Percentiles rank a stretch among this genome's conserved stretches.
phyloP scores from a whole-genome alignment of 2,113 vertebrate genomes.

The Microtus ochrogaster region DNA sequence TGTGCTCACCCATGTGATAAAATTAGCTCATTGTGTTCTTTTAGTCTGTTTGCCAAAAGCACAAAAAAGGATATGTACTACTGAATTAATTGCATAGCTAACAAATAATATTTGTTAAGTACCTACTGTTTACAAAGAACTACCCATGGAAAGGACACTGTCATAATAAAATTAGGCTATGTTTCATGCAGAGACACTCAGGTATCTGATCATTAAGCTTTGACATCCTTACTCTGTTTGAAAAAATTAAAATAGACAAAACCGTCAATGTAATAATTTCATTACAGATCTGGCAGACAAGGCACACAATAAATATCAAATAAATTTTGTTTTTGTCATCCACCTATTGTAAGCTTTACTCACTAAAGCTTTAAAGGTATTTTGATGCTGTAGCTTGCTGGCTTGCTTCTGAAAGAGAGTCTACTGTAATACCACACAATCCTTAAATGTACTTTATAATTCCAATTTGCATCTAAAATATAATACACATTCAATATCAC shows the following conservation, averaged over 20 bases:
- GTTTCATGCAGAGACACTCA: background rate
- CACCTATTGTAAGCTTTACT: background rate
- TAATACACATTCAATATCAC: background rate
- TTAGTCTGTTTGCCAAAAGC: conserved; percentile 48
- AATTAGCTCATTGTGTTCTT: conserved; percentile 72
- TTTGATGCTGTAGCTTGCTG: background rate
- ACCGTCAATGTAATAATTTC: background rate
- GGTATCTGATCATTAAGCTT: background rate
- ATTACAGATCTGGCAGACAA: background rate
- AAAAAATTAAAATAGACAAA: conserved; percentile 23
- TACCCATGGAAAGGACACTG: background rate
- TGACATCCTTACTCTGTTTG: background rate
- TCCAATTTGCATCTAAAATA: background rate
- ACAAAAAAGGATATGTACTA: conserved; percentile 33
- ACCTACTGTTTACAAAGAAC: conserved; percentile 61
- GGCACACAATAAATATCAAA: background rate
- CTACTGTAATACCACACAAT: background rate
- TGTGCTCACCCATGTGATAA: conserved; percentile 71
- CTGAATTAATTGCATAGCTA: conserved; percentile 51
- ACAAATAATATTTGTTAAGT: conserved; percentile 67
- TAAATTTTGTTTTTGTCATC: background rate
- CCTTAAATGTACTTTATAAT: background rate
- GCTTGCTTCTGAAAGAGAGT: background rate
- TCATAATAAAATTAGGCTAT: background rate
- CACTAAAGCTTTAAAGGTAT: background rate